Percentiles rank a stretch among this genome's conserved stretches.
phyloP scores from a whole-genome alignment of 2,113 vertebrate genomes.

The Drymodes brunneopygia region DNA sequence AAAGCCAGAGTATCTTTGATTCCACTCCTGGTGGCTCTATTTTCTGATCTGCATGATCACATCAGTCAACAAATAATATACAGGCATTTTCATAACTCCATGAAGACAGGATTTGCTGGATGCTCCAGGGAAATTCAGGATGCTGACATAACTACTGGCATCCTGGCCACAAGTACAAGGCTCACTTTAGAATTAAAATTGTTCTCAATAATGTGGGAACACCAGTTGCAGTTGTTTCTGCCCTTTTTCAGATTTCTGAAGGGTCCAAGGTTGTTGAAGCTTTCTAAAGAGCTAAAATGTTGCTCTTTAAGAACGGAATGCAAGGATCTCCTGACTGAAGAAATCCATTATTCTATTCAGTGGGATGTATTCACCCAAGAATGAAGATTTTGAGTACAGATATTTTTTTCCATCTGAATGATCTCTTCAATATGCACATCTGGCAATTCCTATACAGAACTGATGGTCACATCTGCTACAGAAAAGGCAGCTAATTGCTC shows the following conservation, averaged over 20 bases:
- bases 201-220: neutral
- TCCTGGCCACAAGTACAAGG: neutral
- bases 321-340: neutral
- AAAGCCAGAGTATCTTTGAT: neutral
- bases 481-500: neutral
- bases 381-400: neutral
- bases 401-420: neutral
- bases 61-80: neutral
- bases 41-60: neutral
- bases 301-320: neutral
- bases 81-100: neutral
- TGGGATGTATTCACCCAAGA: neutral
- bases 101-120: neutral
- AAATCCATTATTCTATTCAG: neutral
- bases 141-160: neutral
- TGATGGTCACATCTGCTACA: neutral
- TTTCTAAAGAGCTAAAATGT: neutral
- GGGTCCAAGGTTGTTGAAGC: neutral
- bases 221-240: neutral
- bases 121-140: neutral
- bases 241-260: neutral
- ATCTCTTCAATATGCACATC: neutral
- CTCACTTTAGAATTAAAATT: neutral
- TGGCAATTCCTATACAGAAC: neutral
- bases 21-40: neutral